Conservation (phyloP, 2,113 vertebrate genomes). For the Gracilinanus agilis region DNA sequence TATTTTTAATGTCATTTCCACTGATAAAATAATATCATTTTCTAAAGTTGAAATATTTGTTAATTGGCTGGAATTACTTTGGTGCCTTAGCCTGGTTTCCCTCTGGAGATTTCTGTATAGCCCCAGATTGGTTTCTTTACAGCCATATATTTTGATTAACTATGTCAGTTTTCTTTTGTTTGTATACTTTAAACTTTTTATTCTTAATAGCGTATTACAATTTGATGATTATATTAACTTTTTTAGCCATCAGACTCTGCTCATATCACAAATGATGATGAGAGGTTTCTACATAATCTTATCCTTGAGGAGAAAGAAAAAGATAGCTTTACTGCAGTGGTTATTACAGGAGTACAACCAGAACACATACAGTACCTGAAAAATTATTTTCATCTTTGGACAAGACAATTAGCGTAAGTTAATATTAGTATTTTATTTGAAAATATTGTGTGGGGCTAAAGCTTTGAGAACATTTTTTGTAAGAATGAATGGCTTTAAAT, state of each 20-base stretch:
- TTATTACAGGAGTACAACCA: slow-evolving; percentile 90
- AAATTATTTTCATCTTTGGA: slow-evolving; percentile 88
- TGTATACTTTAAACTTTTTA: slow-evolving; percentile 29
- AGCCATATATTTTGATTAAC: not conserved
- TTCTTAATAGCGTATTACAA: slow-evolving; percentile 1
- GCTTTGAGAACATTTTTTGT: not conserved
- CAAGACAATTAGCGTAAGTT: slow-evolving; percentile 93
- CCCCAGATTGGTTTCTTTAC: not conserved
- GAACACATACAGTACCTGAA: slow-evolving; percentile 90
- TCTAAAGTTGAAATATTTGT: not conserved
- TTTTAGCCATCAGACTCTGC: slow-evolving; percentile 90
- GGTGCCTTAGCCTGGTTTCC: not conserved
- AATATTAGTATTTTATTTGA: slow-evolving; percentile 37
- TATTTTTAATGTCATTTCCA: not conserved
- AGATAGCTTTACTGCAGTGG: slow-evolving; percentile 92
- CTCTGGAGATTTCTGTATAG: slow-evolving; percentile 32
- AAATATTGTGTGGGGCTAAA: not conserved
- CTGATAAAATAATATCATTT: not conserved
- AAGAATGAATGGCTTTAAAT: not conserved
- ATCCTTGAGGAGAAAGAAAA: slow-evolving; percentile 90
- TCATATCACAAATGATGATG: slow-evolving; percentile 88
- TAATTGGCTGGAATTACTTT: not conserved
- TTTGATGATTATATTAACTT: slow-evolving; percentile 62
- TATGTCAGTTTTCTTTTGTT: slow-evolving; percentile 5
- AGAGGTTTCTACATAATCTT: slow-evolving; percentile 89